Percentiles rank a stretch among this genome's conserved stretches.
Conservation (phyloP, 2,888 invertebrate genomes). For the Ptychoptera contaminata region DNA sequence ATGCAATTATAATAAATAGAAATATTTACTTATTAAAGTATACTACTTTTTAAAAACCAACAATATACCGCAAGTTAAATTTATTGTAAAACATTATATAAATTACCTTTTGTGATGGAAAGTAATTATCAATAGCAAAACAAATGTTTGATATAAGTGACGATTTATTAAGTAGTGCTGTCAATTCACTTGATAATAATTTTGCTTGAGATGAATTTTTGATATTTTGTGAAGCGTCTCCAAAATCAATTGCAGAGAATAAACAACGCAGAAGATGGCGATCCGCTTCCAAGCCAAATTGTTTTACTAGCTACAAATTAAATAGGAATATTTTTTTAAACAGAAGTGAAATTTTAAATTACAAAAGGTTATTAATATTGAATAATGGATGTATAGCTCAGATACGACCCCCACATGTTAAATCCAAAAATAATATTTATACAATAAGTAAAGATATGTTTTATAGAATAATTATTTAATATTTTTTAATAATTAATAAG, state of each 20-base stretch:
- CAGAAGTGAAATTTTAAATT: no score
- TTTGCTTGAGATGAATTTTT: conserved; percentile 52
- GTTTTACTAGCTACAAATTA: conserved; percentile 59
- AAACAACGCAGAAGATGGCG: conserved; percentile 91
- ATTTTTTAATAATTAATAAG: no score
- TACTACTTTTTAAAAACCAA: not conserved
- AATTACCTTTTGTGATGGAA: conserved; percentile 54
- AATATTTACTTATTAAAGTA: not conserved
- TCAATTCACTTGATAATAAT: conserved; percentile 62
- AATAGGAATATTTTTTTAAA: not conserved
- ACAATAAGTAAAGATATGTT: no score
- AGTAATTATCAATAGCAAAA: conserved; percentile 71
- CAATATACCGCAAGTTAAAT: not conserved
- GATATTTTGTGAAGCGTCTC: conserved; percentile 40
- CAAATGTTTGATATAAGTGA: conserved; percentile 78
- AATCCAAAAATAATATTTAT: no score
- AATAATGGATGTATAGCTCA: no score
- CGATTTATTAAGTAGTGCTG: conserved; percentile 65
- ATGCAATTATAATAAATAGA: conserved; percentile 11
- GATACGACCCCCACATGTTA: no score
- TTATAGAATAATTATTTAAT: no score
- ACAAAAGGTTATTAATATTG: no score
- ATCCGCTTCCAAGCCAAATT: conserved; percentile 93
- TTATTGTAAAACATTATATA: not conserved
- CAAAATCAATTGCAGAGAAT: conserved; percentile 78